Evolutionary conservation across 2,888 invertebrate genomes (phyloP).

Genomic region (Diadromus collaris): DNA sequence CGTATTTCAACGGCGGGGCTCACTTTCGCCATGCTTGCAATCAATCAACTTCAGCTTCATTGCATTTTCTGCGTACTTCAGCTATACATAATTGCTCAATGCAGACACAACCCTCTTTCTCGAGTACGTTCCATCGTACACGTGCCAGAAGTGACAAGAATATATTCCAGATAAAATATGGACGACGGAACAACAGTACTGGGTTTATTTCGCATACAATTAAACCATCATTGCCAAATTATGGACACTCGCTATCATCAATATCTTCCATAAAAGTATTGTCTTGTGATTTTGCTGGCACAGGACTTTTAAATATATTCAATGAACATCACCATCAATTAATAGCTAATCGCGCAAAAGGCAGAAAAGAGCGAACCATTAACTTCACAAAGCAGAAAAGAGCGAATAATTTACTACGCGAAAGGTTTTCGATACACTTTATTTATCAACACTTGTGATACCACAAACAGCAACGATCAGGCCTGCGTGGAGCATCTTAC

Average conservation of each 20-base stretch:
- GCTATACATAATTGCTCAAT: background rate
- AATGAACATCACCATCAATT: background rate
- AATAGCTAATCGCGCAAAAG: too few species aligned
- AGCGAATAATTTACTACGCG: too few species aligned
- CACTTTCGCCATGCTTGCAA: too few species aligned
- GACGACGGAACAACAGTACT: background rate
- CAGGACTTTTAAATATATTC: conserved; percentile 59
- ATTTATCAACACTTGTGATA: too few species aligned
- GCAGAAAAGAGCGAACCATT: too few species aligned
- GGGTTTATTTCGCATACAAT: conserved; percentile 43
- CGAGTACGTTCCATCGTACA: background rate
- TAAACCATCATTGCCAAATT: conserved; percentile 39
- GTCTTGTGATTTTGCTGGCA: conserved; percentile 47
- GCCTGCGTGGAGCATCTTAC: too few species aligned
- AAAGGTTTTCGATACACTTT: too few species aligned
- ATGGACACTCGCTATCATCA: conserved; percentile 52
- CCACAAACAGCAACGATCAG: too few species aligned
- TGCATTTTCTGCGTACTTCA: too few species aligned
- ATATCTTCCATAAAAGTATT: conserved; percentile 39
- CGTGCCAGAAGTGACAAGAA: background rate
- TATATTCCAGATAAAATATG: background rate
- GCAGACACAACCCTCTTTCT: background rate
- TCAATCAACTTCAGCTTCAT: too few species aligned
- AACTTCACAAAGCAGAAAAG: too few species aligned
- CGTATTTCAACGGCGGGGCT: too few species aligned